Evolutionary conservation across 1,140 invertebrate species (phyloP).

Genomic region (Philotrypesis tridentata): DNA sequence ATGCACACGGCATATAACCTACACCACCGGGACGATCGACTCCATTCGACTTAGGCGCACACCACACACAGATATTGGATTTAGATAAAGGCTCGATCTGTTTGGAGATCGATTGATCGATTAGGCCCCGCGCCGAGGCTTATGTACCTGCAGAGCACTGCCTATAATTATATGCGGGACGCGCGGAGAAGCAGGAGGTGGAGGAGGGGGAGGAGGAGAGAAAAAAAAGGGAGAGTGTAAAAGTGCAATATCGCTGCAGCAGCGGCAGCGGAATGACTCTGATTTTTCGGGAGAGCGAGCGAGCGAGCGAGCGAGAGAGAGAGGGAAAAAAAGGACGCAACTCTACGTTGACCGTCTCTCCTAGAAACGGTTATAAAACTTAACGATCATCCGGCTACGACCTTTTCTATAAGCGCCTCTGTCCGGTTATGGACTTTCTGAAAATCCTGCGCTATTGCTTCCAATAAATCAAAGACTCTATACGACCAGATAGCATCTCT

Average conservation of each 20-base stretch:
- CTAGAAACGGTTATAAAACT: conserved; percentile 41
- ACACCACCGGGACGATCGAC: conserved; percentile 54
- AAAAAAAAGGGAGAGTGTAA: conserved; percentile 26
- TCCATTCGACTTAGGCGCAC: conserved; percentile 57
- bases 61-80: conserved; percentile 67
- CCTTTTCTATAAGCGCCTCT: conserved; percentile 19
- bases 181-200: background rate
- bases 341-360: background rate
- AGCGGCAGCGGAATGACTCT: conserved; percentile 12
- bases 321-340: conserved; percentile 3
- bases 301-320: too few species aligned
- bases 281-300: conserved; percentile 5
- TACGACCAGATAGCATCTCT: conserved; percentile 25
- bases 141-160: background rate
- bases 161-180: background rate
- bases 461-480: conserved; percentile 43
- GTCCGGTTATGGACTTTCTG: conserved; percentile 33
- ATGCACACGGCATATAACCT: too few species aligned
- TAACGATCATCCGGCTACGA: conserved; percentile 30
- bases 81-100: conserved; percentile 62
- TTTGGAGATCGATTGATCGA: conserved; percentile 63
- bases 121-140: conserved; percentile 6
- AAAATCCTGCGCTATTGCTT: conserved; percentile 45
- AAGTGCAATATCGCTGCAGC: conserved; percentile 38
- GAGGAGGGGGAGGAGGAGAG: background rate